These are phyloP conservation scores for Heterochromis multidens DNA, from an alignment of 2,113 vertebrate genomes.

Conservation along the genomic window DNA sequence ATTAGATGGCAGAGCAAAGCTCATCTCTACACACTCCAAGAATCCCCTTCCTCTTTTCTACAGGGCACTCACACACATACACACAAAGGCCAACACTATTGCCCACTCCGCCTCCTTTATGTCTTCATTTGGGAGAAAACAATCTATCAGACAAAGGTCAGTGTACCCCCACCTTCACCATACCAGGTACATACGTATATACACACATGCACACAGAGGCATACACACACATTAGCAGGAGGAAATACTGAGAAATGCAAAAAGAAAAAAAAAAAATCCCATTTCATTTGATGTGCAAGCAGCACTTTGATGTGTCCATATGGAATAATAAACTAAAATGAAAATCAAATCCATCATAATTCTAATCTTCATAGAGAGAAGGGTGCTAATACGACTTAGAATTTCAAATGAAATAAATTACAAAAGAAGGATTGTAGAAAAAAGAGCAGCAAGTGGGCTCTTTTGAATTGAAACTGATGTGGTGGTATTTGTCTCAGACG, in stretches of 20 bases:
- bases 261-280: background rate
- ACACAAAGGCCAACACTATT: background rate
- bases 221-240: background rate
- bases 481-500: background rate
- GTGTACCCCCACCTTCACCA: slow-evolving; percentile 2
- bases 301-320: background rate
- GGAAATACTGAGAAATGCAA: background rate
- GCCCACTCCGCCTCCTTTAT: slow-evolving; percentile 28
- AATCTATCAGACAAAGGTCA: slow-evolving; percentile 73
- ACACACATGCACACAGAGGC: background rate
- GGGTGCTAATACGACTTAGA: background rate
- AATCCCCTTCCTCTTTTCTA: slow-evolving; percentile 9
- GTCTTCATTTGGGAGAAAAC: slow-evolving; percentile 66
- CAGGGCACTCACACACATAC: background rate
- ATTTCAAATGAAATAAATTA: background rate
- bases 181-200: background rate
- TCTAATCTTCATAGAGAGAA: background rate
- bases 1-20: slow-evolving; percentile 64
- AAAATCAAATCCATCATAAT: background rate
- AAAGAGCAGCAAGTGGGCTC: background rate
- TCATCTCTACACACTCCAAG: slow-evolving; percentile 51
- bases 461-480: background rate
- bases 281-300: background rate
- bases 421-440: background rate
- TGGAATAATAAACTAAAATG: background rate